phyloP scores from a whole-genome alignment of 2,797 vertebrate genomes.

The Emys orbicularis region DNA sequence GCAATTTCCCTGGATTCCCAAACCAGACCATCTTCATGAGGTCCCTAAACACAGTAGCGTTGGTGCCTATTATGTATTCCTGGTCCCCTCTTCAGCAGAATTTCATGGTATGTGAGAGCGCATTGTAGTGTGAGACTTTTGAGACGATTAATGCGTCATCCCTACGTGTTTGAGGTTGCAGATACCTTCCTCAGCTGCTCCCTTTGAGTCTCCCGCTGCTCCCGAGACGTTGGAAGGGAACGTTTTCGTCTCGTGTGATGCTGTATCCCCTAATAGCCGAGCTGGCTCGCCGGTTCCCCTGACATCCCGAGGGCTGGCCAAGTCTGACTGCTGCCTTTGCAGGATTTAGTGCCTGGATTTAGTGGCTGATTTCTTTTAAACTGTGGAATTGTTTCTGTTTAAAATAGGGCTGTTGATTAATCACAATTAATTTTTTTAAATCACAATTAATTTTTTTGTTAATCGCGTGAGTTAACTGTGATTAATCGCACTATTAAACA shows the following conservation, averaged over 20 bases:
- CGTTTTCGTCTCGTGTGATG: neutral
- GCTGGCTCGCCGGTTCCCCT: neutral
- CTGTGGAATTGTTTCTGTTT: neutral
- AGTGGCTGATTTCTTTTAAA: rapidly evolving
- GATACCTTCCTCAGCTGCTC: neutral
- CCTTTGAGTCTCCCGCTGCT: neutral
- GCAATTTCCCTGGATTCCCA: slow-evolving; percentile 90
- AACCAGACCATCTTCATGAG: slow-evolving; percentile 92
- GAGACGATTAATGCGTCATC: rapidly evolving
- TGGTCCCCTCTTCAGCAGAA: slow-evolving; percentile 99
- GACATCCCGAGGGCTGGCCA: neutral
- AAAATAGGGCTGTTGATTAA: too few relatives aligned
- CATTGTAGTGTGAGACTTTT: rapidly evolving
- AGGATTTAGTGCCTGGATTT: neutral
- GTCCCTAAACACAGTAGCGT: slow-evolving; percentile 93
- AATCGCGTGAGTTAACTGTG: too few relatives aligned
- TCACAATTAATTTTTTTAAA: too few relatives aligned
- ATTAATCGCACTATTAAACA: too few relatives aligned
- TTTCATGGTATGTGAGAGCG: slow-evolving; percentile 90
- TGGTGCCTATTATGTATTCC: slow-evolving; percentile 98
- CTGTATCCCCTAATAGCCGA: rapidly evolving
- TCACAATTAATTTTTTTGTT: too few relatives aligned
- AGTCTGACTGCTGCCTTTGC: neutral
- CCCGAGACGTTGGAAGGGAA: rapidly evolving
- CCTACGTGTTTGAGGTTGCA: rapidly evolving